phyloP scores from a whole-genome alignment of 2,888 invertebrate genomes.

The Tetragonula carbonaria region DNA sequence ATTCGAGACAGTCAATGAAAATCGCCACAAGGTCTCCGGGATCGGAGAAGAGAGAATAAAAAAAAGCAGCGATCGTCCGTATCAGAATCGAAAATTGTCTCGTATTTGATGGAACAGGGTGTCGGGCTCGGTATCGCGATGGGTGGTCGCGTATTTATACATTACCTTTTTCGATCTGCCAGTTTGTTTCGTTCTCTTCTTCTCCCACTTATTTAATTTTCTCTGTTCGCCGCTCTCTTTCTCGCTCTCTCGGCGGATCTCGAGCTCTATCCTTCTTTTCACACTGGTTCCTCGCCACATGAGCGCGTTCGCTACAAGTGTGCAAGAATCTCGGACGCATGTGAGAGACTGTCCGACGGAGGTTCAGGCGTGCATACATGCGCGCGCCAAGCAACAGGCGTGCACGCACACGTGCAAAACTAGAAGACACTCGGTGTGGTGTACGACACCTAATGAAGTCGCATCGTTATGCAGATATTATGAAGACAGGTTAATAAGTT shows the following conservation, averaged over 20 bases:
- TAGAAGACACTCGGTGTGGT: constrained; percentile 28
- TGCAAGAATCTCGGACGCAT: constrained; percentile 25
- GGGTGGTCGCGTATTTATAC: constrained; percentile 78
- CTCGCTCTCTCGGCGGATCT: neutral
- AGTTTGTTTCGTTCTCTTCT: constrained; percentile 55
- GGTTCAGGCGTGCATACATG: neutral
- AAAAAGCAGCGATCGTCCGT: constrained; percentile 15
- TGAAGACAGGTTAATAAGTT: constrained; percentile 75
- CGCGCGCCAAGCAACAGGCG: constrained; percentile 12
- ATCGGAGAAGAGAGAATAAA: neutral
- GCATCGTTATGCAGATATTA: constrained; percentile 75
- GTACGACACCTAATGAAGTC: constrained; percentile 71
- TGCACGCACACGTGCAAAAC: neutral
- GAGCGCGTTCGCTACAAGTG: constrained; percentile 23
- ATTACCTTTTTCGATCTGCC: constrained; percentile 70
- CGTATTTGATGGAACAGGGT: constrained; percentile 59
- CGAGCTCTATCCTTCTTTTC: constrained; percentile 35
- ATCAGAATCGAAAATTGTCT: constrained; percentile 60
- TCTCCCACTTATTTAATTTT: constrained; percentile 59
- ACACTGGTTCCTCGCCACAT: constrained; percentile 15
- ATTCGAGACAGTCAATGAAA: constrained; percentile 17
- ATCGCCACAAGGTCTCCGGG: neutral
- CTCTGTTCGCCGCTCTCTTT: neutral
- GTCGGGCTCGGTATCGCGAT: constrained; percentile 68
- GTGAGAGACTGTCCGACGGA: constrained; percentile 34